A percentile compares a stretch with the other conserved stretches of the same genome.
Conservation (phyloP, 2,797 vertebrate species). For the Fundulus diaphanus region DNA sequence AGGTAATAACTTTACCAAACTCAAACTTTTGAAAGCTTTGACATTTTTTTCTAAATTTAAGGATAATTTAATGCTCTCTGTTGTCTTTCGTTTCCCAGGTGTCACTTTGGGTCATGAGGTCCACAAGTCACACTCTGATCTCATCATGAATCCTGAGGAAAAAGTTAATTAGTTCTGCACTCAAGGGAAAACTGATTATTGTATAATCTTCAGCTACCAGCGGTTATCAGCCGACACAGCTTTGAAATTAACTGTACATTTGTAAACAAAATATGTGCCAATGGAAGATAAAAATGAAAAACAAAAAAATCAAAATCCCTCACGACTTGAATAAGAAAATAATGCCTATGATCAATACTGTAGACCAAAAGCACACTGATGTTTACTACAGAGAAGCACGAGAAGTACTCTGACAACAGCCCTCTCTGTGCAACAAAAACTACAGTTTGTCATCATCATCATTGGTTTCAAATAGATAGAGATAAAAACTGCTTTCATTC, state of each 20-base stretch:
- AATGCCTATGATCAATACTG: neutral
- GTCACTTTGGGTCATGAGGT: conserved; percentile 35
- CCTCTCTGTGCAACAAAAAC: conserved; percentile 24
- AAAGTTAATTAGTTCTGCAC: conserved; percentile 31
- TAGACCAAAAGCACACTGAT: neutral
- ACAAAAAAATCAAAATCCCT: neutral
- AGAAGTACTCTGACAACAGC: conserved; percentile 26
- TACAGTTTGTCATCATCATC: neutral
- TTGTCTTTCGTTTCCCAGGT: neutral
- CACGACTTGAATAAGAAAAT: conserved; percentile 36
- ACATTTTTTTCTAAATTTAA: neutral
- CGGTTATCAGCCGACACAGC: neutral
- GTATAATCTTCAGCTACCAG: conserved; percentile 45
- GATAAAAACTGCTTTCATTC: neutral
- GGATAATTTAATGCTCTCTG: rapidly evolving
- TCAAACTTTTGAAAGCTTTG: neutral
- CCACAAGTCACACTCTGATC: neutral
- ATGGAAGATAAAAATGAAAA: neutral
- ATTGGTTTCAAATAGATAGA: conserved; percentile 2
- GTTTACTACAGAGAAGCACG: conserved; percentile 53
- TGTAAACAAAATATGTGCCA: rapidly evolving
- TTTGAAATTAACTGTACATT: conserved; percentile 44
- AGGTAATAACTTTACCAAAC: neutral
- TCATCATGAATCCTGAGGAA: neutral
- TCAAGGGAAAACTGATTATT: conserved; percentile 19